Evolutionary conservation across 1,140 invertebrate genomes (phyloP).

Genomic region (Druon quercuslanigerum): DNA sequence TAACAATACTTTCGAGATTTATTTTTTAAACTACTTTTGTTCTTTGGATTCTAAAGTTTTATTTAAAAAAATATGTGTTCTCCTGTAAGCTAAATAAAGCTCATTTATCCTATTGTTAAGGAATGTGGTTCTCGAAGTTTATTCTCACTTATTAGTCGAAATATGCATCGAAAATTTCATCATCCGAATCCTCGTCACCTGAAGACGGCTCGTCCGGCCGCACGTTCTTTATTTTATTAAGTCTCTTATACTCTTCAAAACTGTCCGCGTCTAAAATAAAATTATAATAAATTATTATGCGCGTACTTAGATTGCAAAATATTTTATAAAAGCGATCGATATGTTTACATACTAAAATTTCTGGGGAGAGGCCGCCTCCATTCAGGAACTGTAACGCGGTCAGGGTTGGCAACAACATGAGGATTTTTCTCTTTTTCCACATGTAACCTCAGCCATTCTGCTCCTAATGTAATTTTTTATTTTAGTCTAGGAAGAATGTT

Average conservation of each 20-base stretch:
- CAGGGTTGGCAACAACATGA: slow-evolving; percentile 54
- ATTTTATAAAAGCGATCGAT: not conserved
- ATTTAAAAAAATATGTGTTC: no score
- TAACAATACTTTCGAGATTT: no score
- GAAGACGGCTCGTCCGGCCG: slow-evolving; percentile 54
- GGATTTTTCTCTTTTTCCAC: slow-evolving; percentile 50
- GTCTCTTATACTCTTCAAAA: slow-evolving; percentile 56
- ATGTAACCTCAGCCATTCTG: slow-evolving; percentile 63
- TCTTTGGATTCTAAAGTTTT: no score
- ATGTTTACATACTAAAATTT: slow-evolving; percentile 38
- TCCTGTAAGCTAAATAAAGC: no score
- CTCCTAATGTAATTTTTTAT: slow-evolving; percentile 47
- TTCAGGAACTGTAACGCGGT: slow-evolving; percentile 51
- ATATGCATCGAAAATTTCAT: slow-evolving; percentile 47
- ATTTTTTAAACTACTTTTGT: no score
- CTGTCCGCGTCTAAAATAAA: slow-evolving; percentile 50
- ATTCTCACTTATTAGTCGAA: slow-evolving; percentile 33
- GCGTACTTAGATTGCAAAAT: no score
- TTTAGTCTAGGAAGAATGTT: no score
- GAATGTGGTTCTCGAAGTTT: slow-evolving; percentile 18
- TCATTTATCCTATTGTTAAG: not conserved
- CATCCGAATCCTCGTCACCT: slow-evolving; percentile 63
- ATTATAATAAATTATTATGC: not conserved
- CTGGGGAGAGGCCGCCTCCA: slow-evolving; percentile 30
- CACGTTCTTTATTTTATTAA: slow-evolving; percentile 54